Evolutionary conservation across 1,140 invertebrate genomes (phyloP), one percentile per base, ranked within the genome.

Genomic region (Dufourea novaeangliae): DNA sequence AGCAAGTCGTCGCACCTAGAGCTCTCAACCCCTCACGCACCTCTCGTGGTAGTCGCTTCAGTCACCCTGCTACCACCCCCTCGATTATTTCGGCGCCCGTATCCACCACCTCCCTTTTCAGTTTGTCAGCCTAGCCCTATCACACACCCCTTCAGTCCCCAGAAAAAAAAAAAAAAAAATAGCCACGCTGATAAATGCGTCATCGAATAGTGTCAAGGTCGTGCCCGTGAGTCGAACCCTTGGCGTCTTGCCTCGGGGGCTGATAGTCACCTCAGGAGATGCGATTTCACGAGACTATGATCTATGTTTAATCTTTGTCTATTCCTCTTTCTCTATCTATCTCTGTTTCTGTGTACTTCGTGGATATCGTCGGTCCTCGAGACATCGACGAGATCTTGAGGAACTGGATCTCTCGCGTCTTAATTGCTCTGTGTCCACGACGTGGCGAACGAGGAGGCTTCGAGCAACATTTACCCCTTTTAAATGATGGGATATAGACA

Each of bases 261-360:
- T 7, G 22, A 56, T 37, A 68, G 22, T 73, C 81, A 90, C 91
- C 91, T 92, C 91, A 92, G 91, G 91, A 92, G 91, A 91, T 91
- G 91, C 83, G 91, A 92, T 92, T 88, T 87, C 80, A 78, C 61
- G 75, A 63, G 56, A 77, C 20, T 52, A 25, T 74, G 8, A 17
- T 27, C 25, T 32, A 4, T 44, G 0, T 32, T 0, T 59, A 7
- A 5, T 44, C 12, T 44, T 37, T 37, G n/a, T 25, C n/a, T 63
- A n/a, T 22, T 12, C 34, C 20, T 20, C 5, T 17, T 8, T 39
- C 8, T 27, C 7, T 70, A 10, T 70, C 37, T 54, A 17, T 44
- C n/a, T 46, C 39, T 56, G 34, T 39, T 64, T 41, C 22, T 39
- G 27, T 61, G 39, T 39, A 41, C 12, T 12, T 50, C 63, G 25